A percentile compares a stretch with the other conserved stretches of the same genome.
Conservation (phyloP, 1,140 invertebrate genomes). For the Mizuhopecten yessoensis region DNA sequence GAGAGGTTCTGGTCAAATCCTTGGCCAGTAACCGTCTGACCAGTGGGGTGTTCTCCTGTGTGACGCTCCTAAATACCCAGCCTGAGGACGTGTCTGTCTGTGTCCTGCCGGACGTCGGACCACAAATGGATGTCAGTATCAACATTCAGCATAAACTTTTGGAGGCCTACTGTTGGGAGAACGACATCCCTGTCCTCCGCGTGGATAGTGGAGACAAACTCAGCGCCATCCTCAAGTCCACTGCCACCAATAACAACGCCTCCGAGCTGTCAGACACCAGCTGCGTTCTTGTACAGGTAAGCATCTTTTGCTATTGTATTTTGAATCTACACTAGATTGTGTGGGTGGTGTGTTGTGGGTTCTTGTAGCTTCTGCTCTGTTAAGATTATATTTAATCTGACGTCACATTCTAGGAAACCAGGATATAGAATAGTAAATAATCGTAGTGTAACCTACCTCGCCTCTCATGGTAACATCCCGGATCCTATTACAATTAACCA, state of each 20-base stretch:
- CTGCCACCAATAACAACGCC: constrained; percentile 44
- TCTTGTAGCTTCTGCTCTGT: too few relatives aligned
- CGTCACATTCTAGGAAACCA: not conserved
- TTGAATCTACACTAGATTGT: not conserved
- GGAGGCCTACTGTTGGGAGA: constrained; percentile 81
- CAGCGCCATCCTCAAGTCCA: not conserved
- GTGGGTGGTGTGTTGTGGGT: too few relatives aligned
- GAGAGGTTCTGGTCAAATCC: constrained; percentile 42
- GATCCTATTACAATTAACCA: not conserved
- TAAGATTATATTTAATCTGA: not conserved
- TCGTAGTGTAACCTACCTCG: too few relatives aligned
- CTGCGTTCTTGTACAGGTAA: constrained; percentile 53
- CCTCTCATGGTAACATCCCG: not conserved
- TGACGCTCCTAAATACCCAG: constrained; percentile 62
- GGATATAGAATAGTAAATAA: not conserved
- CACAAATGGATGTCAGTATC: constrained; percentile 69
- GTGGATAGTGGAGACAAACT: constrained; percentile 60
- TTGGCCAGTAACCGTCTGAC: constrained; percentile 37
- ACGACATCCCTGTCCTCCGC: constrained; percentile 77
- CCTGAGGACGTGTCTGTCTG: constrained; percentile 79
- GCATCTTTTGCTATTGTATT: not conserved
- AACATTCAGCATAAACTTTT: constrained; percentile 80
- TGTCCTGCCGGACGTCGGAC: constrained; percentile 70
- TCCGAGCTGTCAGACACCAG: constrained; percentile 44
- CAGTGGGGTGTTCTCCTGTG: constrained; percentile 43